Percentiles rank a stretch among this genome's conserved stretches.
phyloP scores from a whole-genome alignment of 2,113 vertebrate genomes.

The Erythrolamprus reginae region DNA sequence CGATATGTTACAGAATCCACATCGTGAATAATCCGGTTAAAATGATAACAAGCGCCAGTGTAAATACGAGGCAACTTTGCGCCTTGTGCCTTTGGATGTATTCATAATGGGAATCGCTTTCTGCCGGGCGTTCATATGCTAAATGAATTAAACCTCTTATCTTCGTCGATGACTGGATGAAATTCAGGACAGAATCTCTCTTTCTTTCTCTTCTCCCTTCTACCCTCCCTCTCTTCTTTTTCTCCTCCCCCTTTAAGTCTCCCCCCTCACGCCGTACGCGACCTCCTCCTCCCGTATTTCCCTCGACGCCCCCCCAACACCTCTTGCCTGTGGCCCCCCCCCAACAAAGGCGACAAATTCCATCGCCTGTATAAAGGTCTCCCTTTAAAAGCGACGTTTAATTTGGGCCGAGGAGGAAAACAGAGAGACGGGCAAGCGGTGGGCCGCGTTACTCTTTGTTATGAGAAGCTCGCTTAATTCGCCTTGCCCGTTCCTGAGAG shows the following conservation, averaged over 20 bases:
- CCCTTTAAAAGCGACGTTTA: not conserved
- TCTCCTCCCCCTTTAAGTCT: not conserved
- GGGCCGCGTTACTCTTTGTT: slow-evolving; percentile 13
- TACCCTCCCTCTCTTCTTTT: not conserved
- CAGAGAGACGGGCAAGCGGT: not conserved
- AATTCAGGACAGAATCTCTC: slow-evolving; percentile 9
- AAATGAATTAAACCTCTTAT: slow-evolving; percentile 24
- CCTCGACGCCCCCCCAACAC: not conserved
- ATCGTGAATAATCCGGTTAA: slow-evolving; percentile 19
- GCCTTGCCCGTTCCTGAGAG: slow-evolving; percentile 51
- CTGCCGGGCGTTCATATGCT: slow-evolving; percentile 9
- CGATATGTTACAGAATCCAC: slow-evolving; percentile 13
- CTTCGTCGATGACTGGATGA: not conserved
- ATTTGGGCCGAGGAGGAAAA: not conserved
- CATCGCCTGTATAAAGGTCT: not conserved
- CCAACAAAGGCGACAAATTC: not conserved
- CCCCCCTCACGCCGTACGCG: not conserved
- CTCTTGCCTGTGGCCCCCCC: not conserved
- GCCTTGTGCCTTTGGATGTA: slow-evolving; percentile 1
- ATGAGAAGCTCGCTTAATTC: slow-evolving; percentile 47
- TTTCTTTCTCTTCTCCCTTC: not conserved
- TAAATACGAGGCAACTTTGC: not conserved
- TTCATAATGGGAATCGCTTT: slow-evolving; percentile 5
- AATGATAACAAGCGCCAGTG: slow-evolving; percentile 12
- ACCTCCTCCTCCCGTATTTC: not conserved